Base-by-base conservation (phyloP, 2,797 vertebrate species). In the Pseudochaenichthys georgianus region DNA sequence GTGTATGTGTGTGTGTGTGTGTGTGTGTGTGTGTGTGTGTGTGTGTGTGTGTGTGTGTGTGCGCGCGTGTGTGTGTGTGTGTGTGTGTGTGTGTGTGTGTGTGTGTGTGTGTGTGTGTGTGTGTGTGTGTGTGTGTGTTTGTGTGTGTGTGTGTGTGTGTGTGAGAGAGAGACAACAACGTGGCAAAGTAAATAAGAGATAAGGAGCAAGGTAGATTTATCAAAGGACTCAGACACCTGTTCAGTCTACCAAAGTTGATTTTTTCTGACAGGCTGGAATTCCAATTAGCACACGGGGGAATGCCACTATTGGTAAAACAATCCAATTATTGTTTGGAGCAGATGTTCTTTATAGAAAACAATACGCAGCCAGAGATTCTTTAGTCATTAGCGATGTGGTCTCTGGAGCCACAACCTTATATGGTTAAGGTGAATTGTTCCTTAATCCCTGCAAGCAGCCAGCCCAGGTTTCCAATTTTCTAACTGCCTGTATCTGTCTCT, bases 271-370 rank as follows among this genome's bases (percentile, higher is more conserved):
- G 79, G 61, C 78, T 84, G 73, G 69, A 82, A 86, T 83, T 87
- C 59, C 83, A 78, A 83, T 86, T 88, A 85, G 80, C 59, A 81
- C 87, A 86, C 77, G 23, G 41, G 87, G 85, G 85, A 85, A 75
- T 67, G 64, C 16, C 54, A 47, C 62, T 67, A 83, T 82, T 75
- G 81, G 86, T 80, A 64, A 87, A 90, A 87, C 78, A 81, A 74
- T 78, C 88, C 85, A 92, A 92, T 89, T 92, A 91, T 82, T 75
- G 84, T 88, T 77, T 64, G 67, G 50, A 86, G 73, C 87, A 92
- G 88, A 90, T 92, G 91, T 88, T 90, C 66, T 62, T 64, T 75
- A 57, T 41, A 70, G 60, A 85, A 83, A 83, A 90, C 82, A 88
- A 79, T 74, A 62, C 11, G 16, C 28, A 75, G 51, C 47, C 64